Evolutionary conservation across 2,888 invertebrate species (phyloP), one percentile per base, ranked within the genome.

Genomic region (Trachelus stipa): DNA sequence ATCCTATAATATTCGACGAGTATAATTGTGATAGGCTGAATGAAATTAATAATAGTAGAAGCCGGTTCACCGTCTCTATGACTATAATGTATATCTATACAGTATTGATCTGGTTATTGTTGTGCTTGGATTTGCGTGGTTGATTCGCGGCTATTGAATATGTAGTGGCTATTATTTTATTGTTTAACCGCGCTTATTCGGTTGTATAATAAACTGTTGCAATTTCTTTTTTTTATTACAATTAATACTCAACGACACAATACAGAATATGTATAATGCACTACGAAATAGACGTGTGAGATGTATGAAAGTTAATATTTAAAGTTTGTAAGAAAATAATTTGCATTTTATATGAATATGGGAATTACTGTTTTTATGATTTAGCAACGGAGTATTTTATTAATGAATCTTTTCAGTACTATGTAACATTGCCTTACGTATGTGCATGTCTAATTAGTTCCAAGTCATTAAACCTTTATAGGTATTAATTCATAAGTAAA

Each of bases 401-500:
- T 56, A 56, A 56, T 56, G 6, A 6, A 6, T 40, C 0, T 23
- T 23, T 23, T 23, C 23, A 6, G 56, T 56, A 23, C 23, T 56
- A 56, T 2, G 56, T 9, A 56, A 23, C 23, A 0, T 23, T 23
- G 56, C 6, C 9, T 40, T 9, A 56, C 23, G 56, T 9, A 56
- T 23, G 9, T 23, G 9, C 9, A 23, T 9, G 23, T 23, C 1
- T 56, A 56, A 23, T 56, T 23, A 56, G 23, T 56, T 23, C 9
- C 23, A 56, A 23, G 23, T 23, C 56, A 23, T 56, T 23, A 9
- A 9, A 9, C 23, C 56, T 56, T 56, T 56, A 9, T 9, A 31
- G 74, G 74, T 40, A 77, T 69, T 74, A 68, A 34, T 68, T 34
- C 33, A 15, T 34, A 77, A 74, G 73, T 77, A 30, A 77, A 68